Evolutionary conservation across 2,113 vertebrate species (phyloP), one percentile per base, ranked within the genome.

Genomic region (Podarcis raffonei): DNA sequence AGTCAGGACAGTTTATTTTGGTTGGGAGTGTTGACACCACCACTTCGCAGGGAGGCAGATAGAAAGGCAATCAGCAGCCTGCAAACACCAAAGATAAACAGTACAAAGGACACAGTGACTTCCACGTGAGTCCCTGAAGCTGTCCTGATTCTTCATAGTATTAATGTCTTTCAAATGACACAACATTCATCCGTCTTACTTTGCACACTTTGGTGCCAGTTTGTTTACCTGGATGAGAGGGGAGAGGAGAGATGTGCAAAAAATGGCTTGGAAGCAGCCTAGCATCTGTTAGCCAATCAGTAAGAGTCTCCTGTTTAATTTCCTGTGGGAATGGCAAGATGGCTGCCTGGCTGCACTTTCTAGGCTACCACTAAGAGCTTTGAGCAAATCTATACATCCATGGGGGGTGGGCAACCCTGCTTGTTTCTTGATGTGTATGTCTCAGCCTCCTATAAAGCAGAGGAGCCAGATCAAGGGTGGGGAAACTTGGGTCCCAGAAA

Each of bases 1-100:
- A 93, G 92, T 97, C 97, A 90, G 95, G 95, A 97, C 95, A 74
- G 96, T 95, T 98, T 98, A 98, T 98, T 99, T 98, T 97, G 94
- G 97, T 97, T 96, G 94, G 88, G 91, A 95, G 97, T 94, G 96
- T 96, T 98, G 98, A 98, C 98, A 98, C 95, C 87, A 83, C 92
- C 97, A 95, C 98, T 98, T 95, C 11, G 87, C 96, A 95, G 94
- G 95, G 82, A 15, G 71, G 90, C 92, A 88, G 92, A 32, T 69
- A 80, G 78, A 72, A 91, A 89, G 89, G 74, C 89, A 59, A 88
- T 81, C 77, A 68, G 71, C 1, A 86, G 79, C 79, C 89, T 5
- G 0, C 68, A 78, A 71, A 91, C 91, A 92, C 48, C 74, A 59
- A 84, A 53, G 91, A 94, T 89, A 27, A 27, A 71, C 1, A 37